Percentiles rank a stretch among this genome's conserved stretches.
These are phyloP conservation scores for Nebria ingens DNA, from an alignment of 1,140 invertebrate genomes.

Conservation along the genomic window DNA sequence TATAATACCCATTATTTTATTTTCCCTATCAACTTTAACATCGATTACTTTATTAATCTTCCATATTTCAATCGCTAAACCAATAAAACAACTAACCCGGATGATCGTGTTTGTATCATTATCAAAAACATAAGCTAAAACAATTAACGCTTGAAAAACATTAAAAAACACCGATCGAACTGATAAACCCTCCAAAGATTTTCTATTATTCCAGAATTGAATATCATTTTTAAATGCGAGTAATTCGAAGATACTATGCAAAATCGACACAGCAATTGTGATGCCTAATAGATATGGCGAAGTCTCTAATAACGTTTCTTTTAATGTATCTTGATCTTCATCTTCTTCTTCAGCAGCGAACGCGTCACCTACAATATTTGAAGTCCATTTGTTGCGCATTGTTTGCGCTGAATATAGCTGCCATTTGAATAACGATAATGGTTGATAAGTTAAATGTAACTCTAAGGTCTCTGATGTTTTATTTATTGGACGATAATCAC, in stretches of 20 bases:
- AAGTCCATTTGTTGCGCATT: slow-evolving; percentile 70
- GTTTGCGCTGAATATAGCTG: slow-evolving; percentile 94
- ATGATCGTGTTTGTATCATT: slow-evolving; percentile 98
- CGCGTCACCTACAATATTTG: slow-evolving; percentile 43
- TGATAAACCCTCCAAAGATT: slow-evolving; percentile 93
- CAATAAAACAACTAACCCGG: slow-evolving; percentile 82
- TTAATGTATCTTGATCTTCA: slow-evolving; percentile 93
- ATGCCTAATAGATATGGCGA: slow-evolving; percentile 90
- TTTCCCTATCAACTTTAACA: slow-evolving; percentile 68
- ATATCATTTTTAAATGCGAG: slow-evolving; percentile 99
- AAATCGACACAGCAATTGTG: slow-evolving; percentile 85
- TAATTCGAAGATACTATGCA: slow-evolving; percentile 97
- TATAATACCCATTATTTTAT: slow-evolving; percentile 63
- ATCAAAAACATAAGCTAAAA: slow-evolving; percentile 92
- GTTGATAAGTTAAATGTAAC: slow-evolving; percentile 80
- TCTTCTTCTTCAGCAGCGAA: slow-evolving; percentile 64
- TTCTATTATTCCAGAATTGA: slow-evolving; percentile 98
- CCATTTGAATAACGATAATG: slow-evolving; percentile 93
- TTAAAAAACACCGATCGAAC: slow-evolving; percentile 99
- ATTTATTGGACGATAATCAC: slow-evolving; percentile 94
- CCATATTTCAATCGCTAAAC: slow-evolving; percentile 97
- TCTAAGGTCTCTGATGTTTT: slow-evolving; percentile 61
- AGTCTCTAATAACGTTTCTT: slow-evolving; percentile 94
- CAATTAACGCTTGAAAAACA: slow-evolving; percentile 92
- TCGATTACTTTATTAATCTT: slow-evolving; percentile 97